Evolutionary conservation across 2,797 vertebrate species (phyloP).

Genomic region (Pangasius sanitwongsei): DNA sequence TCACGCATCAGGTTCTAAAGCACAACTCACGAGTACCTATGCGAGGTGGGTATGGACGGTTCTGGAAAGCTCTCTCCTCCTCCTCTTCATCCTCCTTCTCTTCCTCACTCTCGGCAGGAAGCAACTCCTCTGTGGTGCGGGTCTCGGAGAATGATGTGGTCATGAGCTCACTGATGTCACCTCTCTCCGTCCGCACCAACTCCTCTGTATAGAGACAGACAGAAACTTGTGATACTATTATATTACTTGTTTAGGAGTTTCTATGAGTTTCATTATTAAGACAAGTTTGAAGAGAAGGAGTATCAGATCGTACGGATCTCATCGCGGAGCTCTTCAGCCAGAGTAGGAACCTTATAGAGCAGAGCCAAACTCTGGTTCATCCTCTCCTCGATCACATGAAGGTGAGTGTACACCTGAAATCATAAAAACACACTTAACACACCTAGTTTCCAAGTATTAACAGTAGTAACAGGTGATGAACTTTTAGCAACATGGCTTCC

Average conservation of each 20-base stretch:
- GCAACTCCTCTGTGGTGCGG: conserved; percentile 77
- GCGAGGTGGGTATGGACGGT: conserved; percentile 77
- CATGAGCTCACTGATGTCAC: conserved; percentile 79
- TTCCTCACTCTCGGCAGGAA: conserved; percentile 80
- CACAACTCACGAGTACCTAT: conserved; percentile 67
- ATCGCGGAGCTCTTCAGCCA: conserved; percentile 81
- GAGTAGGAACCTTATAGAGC: conserved; percentile 83
- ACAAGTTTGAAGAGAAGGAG: neutral
- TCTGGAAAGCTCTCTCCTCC: conserved; percentile 77
- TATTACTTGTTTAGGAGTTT: neutral
- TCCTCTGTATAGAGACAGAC: conserved; percentile 64
- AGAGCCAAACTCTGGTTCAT: conserved; percentile 91
- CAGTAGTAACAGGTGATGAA: neutral
- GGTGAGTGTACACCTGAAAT: conserved; percentile 86
- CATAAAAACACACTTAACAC: neutral
- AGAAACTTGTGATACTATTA: neutral
- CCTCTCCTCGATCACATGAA: conserved; percentile 90
- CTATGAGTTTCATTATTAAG: neutral
- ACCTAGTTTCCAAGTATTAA: neutral
- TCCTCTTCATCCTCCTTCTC: conserved; percentile 81
- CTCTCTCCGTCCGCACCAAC: conserved; percentile 76
- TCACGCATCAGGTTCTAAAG: neutral
- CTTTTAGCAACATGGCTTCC: neutral
- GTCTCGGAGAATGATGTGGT: conserved; percentile 85
- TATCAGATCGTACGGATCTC: conserved; percentile 81